Evolutionary conservation across 2,797 vertebrate genomes (phyloP).

Genomic region (Otolemur crassicaudatus): DNA sequence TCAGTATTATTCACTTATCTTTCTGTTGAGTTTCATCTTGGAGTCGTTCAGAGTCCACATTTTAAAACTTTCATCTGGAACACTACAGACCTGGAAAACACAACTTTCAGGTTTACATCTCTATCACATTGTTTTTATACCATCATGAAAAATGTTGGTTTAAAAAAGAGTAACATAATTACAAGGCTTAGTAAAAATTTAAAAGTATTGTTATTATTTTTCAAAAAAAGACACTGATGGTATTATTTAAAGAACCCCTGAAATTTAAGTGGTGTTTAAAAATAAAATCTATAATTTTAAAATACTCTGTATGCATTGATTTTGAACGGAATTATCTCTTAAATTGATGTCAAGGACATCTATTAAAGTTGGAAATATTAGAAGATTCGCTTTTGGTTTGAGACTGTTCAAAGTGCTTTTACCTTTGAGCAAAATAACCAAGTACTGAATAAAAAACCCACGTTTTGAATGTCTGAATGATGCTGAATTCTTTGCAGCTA

Average conservation of each 20-base stretch:
- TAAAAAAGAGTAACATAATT: neutral
- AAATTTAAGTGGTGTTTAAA: neutral
- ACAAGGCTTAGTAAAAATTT: neutral
- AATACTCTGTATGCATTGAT: slow-evolving; percentile 50
- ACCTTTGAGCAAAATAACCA: slow-evolving; percentile 84
- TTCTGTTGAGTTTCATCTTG: slow-evolving; percentile 40
- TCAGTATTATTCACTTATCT: neutral
- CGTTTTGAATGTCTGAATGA: slow-evolving; percentile 71
- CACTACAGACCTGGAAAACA: neutral
- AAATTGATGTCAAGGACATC: slow-evolving; percentile 77
- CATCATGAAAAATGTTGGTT: neutral
- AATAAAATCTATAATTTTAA: slow-evolving; percentile 33
- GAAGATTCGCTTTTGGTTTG: slow-evolving; percentile 77
- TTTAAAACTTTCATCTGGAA: slow-evolving; percentile 48
- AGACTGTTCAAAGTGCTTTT: slow-evolving; percentile 82
- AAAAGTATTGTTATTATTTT: slow-evolving; percentile 12
- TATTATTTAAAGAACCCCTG: neutral
- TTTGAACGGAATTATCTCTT: slow-evolving; percentile 76
- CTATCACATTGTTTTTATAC: neutral
- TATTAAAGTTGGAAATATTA: slow-evolving; percentile 84
- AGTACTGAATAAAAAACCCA: slow-evolving; percentile 82
- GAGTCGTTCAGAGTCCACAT: neutral
- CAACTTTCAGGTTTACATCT: neutral
- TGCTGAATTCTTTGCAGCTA: slow-evolving; percentile 72
- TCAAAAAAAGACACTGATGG: neutral